Evolutionary conservation across 2,797 vertebrate genomes (phyloP).

Genomic region (Ptychadena robeensis): DNA sequence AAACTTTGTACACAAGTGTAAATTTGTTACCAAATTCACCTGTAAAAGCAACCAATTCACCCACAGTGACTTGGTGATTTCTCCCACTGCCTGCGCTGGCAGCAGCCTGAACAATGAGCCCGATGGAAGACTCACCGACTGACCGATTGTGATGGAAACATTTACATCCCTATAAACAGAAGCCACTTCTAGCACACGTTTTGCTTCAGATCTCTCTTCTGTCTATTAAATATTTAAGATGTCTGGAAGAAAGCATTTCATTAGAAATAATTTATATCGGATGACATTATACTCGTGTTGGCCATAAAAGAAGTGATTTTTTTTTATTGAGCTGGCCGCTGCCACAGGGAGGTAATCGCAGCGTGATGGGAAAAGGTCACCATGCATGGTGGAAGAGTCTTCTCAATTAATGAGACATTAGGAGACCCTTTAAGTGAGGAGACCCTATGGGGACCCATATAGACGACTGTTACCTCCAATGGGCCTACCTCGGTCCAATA

Average conservation of each 20-base stretch:
- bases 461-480: too few relatives aligned
- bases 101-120: too few relatives aligned
- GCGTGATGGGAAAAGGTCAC: not conserved
- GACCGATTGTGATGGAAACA: not conserved
- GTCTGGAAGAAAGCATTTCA: constrained; percentile 42
- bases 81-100: not conserved
- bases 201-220: constrained; percentile 33
- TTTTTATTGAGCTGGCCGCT: constrained; percentile 31
- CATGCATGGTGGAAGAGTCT: not conserved
- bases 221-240: constrained; percentile 48
- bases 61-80: too few relatives aligned
- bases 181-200: not conserved
- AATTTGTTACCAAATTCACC: too few relatives aligned
- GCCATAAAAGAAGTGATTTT: constrained; percentile 17
- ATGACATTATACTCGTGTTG: constrained; percentile 8
- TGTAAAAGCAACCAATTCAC: too few relatives aligned
- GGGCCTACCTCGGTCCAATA: too few relatives aligned
- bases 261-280: constrained; percentile 52
- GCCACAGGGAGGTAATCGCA: not conserved
- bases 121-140: too few relatives aligned
- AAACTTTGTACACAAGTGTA: too few relatives aligned
- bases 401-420: not conserved
- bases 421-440: not conserved
- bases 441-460: too few relatives aligned
- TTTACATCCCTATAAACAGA: not conserved